These are phyloP conservation scores for Trogon melanurus DNA, from an alignment of 2,113 vertebrate species.

Conservation along the genomic window DNA sequence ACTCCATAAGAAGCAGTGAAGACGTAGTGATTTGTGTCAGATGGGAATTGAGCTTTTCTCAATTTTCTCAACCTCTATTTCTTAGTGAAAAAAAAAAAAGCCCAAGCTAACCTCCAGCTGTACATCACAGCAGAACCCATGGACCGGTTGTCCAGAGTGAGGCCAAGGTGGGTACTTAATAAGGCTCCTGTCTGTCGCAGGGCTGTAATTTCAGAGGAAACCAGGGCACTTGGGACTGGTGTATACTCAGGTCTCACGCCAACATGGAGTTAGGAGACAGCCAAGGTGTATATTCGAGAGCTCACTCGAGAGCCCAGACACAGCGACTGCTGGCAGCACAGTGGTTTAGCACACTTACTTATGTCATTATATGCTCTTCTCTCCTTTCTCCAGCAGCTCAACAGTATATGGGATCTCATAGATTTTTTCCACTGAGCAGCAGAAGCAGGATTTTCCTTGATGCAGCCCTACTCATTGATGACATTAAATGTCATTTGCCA, in stretches of 20 bases:
- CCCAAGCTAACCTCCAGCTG: slow-evolving; percentile 5
- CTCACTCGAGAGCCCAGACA: slow-evolving; percentile 3
- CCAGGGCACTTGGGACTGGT: neutral
- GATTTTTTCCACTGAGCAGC: neutral
- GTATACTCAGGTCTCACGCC: neutral
- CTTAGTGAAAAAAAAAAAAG: neutral
- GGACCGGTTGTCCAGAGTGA: neutral
- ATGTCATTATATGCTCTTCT: neutral
- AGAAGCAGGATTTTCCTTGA: neutral
- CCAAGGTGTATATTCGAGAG: slow-evolving; percentile 23
- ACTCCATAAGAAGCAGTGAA: neutral
- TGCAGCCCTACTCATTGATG: neutral
- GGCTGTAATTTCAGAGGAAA: slow-evolving; percentile 28
- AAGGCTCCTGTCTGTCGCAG: slow-evolving; percentile 49
- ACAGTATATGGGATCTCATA: neutral
- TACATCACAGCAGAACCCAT: neutral
- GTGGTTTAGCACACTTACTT: slow-evolving; percentile 47
- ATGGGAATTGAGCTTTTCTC: neutral
- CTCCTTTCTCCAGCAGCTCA: neutral
- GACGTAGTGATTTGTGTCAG: neutral
- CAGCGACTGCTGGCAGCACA: neutral
- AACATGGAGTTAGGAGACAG: neutral
- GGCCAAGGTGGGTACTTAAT: slow-evolving; percentile 26
- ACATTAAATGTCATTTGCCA: neutral
- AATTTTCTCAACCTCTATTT: neutral